Base-by-base conservation (phyloP, 2,797 vertebrate genomes). In the Falco concolor region DNA sequence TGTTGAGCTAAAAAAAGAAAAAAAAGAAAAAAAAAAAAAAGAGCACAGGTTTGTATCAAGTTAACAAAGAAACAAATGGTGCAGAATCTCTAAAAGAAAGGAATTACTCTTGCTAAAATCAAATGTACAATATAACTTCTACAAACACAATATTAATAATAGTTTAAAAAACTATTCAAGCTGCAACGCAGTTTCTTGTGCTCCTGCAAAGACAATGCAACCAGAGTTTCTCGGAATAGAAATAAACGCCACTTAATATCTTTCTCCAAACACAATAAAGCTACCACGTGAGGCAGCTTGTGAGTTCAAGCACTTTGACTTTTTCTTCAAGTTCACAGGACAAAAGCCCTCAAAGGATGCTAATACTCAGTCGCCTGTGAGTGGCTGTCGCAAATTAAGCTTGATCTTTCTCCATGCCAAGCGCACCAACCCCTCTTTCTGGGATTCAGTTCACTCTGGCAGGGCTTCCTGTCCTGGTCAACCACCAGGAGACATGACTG, bases 211-310 rank as follows among this genome's bases (percentile, higher is more conserved):
- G 59, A 40, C 15, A 38, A 30, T 0, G 6, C 17, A 40, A 40
- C 32, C 74, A 8, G 12, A 47, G 27, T 10, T 92, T 36, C 45
- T 42, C 40, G 16, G 20, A 67, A 68, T 0, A 67, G 52, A 67
- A 83, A 36, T 36, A 13, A 27, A 36, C 2, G 1, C 9, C 60
- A 61, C 18, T 50, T 20, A 7, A 0, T 24, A 8, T 11, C 25
- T 78, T 80, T 42, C 40, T 63, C 10, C 21, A 45, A 63, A 32
- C 22, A 49, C 47, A 19, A 10, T 18, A 13, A 76, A 56, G 42
- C 36, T 38, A n/a, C 28, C 13, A 28, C 0, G 0, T 14, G 17
- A 61, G 14, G 30, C 36, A 74, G 11, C 24, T 44, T n/a, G 10
- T 9, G 15, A 52, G 16, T 24, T 67, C 70, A 54, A 52, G 30